phyloP scores from a whole-genome alignment of 2,113 vertebrate species.

The Neolamprologus longior region DNA sequence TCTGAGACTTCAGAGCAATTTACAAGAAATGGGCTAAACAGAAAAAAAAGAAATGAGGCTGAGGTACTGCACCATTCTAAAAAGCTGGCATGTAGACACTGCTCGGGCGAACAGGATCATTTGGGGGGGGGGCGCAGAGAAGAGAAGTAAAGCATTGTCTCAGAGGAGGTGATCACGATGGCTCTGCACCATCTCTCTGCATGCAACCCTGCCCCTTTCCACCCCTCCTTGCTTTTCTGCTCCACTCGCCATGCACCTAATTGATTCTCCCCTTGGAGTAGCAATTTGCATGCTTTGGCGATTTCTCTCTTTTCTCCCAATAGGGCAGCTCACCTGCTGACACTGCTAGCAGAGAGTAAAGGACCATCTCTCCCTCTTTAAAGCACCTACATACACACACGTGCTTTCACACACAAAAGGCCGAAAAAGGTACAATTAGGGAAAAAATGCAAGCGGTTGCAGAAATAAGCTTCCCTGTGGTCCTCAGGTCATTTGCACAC shows the following conservation, averaged over 20 bases:
- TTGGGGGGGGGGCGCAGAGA: background rate
- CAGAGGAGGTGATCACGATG: conserved; percentile 57
- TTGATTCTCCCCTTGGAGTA: conserved; percentile 67
- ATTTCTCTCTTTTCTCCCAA: conserved; percentile 62
- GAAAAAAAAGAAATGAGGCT: background rate
- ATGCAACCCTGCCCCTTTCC: conserved; percentile 34
- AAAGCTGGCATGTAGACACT: background rate
- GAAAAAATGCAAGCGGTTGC: conserved; percentile 37
- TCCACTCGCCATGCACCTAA: conserved; percentile 52
- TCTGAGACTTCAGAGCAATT: background rate
- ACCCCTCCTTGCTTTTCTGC: conserved; percentile 38
- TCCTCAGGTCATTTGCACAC: conserved; percentile 38
- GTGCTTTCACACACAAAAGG: background rate
- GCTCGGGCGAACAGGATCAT: background rate
- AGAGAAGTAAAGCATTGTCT: conserved; percentile 45
- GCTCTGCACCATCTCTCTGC: conserved; percentile 52
- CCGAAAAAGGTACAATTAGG: conserved; percentile 49
- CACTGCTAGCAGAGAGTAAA: conserved; percentile 56
- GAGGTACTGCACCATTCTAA: background rate
- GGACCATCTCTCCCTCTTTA: conserved; percentile 18
- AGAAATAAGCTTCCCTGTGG: conserved; percentile 40
- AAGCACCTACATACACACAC: conserved; percentile 11
- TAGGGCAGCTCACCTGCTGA: conserved; percentile 69
- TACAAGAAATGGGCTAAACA: conserved; percentile 30
- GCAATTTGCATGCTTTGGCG: conserved; percentile 68